Percentiles rank a stretch among this genome's conserved stretches.
phyloP scores from a whole-genome alignment of 2,888 invertebrate genomes.

The Polydrusus cervinus region DNA sequence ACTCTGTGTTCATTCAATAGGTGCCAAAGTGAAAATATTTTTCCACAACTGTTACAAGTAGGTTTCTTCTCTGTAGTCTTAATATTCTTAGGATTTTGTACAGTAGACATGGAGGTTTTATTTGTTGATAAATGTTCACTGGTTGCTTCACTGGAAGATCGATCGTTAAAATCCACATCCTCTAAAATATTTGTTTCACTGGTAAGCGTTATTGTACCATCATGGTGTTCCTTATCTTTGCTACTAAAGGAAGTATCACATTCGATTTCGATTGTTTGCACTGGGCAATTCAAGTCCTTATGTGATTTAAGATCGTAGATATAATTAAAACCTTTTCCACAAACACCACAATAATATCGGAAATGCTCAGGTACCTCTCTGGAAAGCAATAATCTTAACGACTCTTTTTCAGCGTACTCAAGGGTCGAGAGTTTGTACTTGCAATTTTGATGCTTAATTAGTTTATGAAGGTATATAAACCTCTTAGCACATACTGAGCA shows the following conservation, averaged over 20 bases:
- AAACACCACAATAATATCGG: slow-evolving; percentile 12
- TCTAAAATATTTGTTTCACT: too few relatives aligned
- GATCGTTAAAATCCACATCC: too few relatives aligned
- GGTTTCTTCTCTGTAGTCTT: too few relatives aligned
- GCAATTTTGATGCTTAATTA: slow-evolving; percentile 7
- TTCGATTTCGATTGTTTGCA: background rate
- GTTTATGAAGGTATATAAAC: background rate
- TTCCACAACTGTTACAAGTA: too few relatives aligned
- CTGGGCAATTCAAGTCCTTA: background rate
- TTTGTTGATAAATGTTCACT: background rate
- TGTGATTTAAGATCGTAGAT: slow-evolving; percentile 10
- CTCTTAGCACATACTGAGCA: slow-evolving; percentile 8
- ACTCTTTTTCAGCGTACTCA: slow-evolving; percentile 8
- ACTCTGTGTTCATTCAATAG: too few relatives aligned
- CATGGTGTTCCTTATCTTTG: too few relatives aligned
- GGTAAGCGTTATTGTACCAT: too few relatives aligned
- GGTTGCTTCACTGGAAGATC: too few relatives aligned
- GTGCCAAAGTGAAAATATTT: too few relatives aligned
- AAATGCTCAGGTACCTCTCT: slow-evolving; percentile 10
- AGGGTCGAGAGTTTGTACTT: background rate
- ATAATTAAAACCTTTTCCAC: slow-evolving; percentile 16
- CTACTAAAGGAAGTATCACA: too few relatives aligned
- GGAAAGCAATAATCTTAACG: background rate
- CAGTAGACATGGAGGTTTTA: background rate
- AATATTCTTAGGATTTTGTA: too few relatives aligned